Conservation (phyloP, 1,140 invertebrate species). For the Odontomachus brunneus region DNA sequence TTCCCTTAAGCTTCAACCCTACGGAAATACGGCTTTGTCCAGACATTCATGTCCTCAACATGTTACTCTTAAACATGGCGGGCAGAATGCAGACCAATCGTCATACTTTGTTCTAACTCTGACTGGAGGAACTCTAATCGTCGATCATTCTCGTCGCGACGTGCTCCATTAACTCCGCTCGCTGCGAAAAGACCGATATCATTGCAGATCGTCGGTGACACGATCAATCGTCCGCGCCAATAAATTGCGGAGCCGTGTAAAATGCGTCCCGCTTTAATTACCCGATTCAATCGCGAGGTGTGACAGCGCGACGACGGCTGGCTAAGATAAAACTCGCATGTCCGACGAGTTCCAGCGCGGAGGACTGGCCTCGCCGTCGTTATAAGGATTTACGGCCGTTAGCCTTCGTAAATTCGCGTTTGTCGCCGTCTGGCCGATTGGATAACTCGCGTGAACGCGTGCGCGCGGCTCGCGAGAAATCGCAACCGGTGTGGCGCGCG, state of each 20-base stretch:
- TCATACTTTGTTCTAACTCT: too few species aligned
- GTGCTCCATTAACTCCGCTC: constrained; percentile 20
- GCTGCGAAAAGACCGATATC: not conserved
- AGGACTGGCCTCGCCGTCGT: not conserved
- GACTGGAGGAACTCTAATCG: too few species aligned
- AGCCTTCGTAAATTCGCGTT: constrained; percentile 37
- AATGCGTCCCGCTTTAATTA: constrained; percentile 5
- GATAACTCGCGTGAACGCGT: constrained; percentile 25
- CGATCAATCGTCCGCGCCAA: constrained; percentile 20
- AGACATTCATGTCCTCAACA: too few species aligned
- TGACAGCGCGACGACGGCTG: not conserved
- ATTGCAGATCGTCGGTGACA: not conserved
- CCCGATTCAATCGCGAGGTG: not conserved
- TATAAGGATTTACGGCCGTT: not conserved
- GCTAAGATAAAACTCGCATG: constrained; percentile 27
- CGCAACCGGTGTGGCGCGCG: not conserved
- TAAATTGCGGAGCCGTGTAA: not conserved
- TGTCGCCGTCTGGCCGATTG: not conserved
- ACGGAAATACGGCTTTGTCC: too few species aligned
- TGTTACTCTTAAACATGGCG: too few species aligned
- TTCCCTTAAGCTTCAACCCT: too few species aligned
- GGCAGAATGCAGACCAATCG: too few species aligned
- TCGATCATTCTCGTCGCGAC: too few species aligned
- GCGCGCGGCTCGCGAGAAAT: constrained; percentile 35
- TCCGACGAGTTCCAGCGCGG: not conserved